Base-by-base conservation (phyloP, 1,140 invertebrate species). In the Radopholus similis region DNA sequence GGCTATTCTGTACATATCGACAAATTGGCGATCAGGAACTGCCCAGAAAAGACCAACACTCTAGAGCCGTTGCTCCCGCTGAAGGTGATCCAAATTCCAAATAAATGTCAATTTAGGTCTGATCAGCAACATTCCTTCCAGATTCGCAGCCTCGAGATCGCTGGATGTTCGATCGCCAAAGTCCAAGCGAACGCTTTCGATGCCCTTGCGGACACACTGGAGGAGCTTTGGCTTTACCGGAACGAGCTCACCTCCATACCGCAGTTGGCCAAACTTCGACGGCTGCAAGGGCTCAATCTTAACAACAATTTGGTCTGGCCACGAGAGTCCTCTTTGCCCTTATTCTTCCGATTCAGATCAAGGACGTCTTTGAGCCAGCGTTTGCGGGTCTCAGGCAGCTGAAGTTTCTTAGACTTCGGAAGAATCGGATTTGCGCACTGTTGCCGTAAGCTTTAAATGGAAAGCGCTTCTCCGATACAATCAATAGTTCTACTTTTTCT, bases 341-440 rank as follows among this genome's bases (percentile, higher is more conserved):
- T 28, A 23, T 51, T 51, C 15, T 51, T 8, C 9, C 30, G 34
- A 56, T 76, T 68, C 55, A 77, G 74, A 34, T 82, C 15, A 62
- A 62, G 13, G 64, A 74, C 15, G 37, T 80, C 54, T 49, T 66
- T 4, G 79, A 82, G 5, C 44, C 60, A 21, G 55, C 44, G 2
- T 67, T 80, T 65, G 32, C 58, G 26, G 78, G 74, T n/a, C 58
- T 80, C 11, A 35, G 65, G 8, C 30, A 68, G 18, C 49, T 81
- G n/a, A 35, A 40, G 21, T 74, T 77, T 47, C 23, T 81, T 6
- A 68, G 78, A 26, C 55, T 81, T 40, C 64, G 67, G 40, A 51
- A 64, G 47, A 81, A 81, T 64, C 53, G 64, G 9, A 81, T 81
- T 13, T 82, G 75, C 47, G 30, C 28, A 26, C 38, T 81, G 47